Conservation (phyloP, 2,113 vertebrate genomes). For the Zootoca vivipara region DNA sequence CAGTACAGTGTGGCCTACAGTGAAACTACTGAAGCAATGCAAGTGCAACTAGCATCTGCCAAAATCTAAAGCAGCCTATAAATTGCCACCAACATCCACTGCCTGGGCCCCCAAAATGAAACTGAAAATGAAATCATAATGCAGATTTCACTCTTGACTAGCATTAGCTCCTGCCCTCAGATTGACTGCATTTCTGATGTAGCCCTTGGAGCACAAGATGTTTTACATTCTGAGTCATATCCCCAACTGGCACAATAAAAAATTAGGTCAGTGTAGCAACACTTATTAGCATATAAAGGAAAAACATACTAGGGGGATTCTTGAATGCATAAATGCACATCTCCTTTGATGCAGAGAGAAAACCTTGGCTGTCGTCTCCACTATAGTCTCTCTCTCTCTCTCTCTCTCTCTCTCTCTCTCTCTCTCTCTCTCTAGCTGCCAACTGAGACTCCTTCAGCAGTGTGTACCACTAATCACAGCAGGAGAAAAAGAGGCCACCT, state of each 20-base stretch:
- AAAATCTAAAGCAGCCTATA: neutral
- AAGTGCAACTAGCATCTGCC: neutral
- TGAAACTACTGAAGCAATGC: neutral
- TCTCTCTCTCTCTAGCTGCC: neutral
- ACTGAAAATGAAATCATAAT: neutral
- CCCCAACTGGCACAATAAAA: neutral
- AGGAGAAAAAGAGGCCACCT: neutral
- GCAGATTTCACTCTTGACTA: neutral
- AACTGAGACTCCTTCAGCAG: neutral
- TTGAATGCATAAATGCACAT: neutral
- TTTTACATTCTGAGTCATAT: constrained; percentile 13
- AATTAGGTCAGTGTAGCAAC: neutral
- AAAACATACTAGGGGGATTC: neutral
- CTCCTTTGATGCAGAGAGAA: neutral
- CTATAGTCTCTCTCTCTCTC: neutral
- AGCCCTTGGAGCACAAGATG: constrained; percentile 2
- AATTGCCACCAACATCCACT: neutral
- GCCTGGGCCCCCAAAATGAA: neutral
- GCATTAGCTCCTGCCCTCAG: neutral
- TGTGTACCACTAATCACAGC: neutral
- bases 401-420: neutral
- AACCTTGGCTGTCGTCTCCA: neutral
- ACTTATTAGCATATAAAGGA: constrained; percentile 14
- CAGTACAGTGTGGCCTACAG: neutral
- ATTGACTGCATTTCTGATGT: constrained; percentile 6